Evolutionary conservation across 2,113 vertebrate species (phyloP), one percentile per base, ranked within the genome.

Genomic region (Rutilus rutilus): DNA sequence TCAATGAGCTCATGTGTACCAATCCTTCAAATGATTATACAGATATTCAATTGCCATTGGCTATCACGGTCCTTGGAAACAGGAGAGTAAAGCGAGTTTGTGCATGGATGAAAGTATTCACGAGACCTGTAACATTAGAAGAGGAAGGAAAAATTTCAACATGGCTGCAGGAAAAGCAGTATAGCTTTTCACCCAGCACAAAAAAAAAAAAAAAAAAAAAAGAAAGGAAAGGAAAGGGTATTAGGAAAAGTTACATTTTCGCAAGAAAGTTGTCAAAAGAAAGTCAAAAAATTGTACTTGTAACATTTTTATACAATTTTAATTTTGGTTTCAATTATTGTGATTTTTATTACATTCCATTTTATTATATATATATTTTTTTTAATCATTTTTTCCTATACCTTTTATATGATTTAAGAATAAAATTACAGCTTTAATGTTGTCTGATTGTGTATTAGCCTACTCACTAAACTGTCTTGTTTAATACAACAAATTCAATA

Each of bases 71-170:
- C 52, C 25, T 27, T 27, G 42, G 79, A 69, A 50, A 54, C n/a
- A 54, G n/a, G 54, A 17, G 25, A 33, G 27, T 54, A 45, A 47
- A 30, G 15, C 50, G 30, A 80, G 86, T 86, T 25, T 39, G 45
- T 84, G 50, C 83, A 82, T 83, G 47, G 6, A 45, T 82, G 52
- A 78, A n/a, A 86, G 89, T 87, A 69, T 89, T 86, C 69, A 78
- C 59, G 39, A 76, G 47, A 30, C 14, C 47, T 27, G 47, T 19
- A 76, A 30, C 45, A 8, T n/a, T 25, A 75, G 42, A 50, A 27
- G 47, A 52, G 14, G 42, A 50, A 5, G n/a, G 50, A 52, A 76
- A 6, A 52, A 15, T 76, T 76, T 30, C 45, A 50, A 76, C 74
- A 15, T 76, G 74, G 47, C 25, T 52, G 74, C 42, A 50, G 74